Conservation (phyloP, 2,888 invertebrate genomes). For the Chydorus sphaericus region DNA sequence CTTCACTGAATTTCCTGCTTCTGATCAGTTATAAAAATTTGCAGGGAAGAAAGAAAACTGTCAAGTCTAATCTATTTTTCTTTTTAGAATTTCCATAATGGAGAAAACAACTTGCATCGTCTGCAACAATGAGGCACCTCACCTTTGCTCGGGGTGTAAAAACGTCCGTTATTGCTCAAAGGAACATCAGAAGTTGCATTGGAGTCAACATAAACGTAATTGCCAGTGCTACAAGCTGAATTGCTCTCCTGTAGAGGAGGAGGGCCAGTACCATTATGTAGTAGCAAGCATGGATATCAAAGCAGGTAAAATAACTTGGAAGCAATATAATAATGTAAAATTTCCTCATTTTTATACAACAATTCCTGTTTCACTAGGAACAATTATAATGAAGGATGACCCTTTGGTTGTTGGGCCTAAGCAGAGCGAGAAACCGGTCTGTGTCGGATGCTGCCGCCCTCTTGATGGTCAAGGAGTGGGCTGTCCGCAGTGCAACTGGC, state of each 20-base stretch:
- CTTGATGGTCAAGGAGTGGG: constrained; percentile 36
- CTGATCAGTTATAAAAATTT: no score
- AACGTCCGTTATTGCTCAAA: constrained; percentile 53
- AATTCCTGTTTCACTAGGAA: no score
- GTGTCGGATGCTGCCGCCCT: constrained; percentile 38
- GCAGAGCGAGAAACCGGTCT: constrained; percentile 20
- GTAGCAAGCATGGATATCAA: constrained; percentile 20
- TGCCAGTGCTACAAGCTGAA: constrained; percentile 48
- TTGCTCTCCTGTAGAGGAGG: background rate
- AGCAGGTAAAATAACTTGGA: constrained; percentile 19
- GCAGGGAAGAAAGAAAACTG: no score
- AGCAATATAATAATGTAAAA: no score
- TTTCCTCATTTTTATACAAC: no score
- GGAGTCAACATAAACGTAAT: constrained; percentile 52
- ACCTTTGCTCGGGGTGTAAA: no score
- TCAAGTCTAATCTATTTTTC: no score
- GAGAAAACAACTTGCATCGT: no score
- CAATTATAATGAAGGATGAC: constrained; percentile 17
- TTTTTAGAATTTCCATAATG: no score
- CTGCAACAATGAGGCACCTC: no score
- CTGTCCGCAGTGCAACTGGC: no score
- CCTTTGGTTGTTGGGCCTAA: constrained; percentile 22
- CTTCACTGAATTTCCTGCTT: no score
- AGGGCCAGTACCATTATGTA: constrained; percentile 18
- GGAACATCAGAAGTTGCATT: constrained; percentile 61